Evolutionary conservation across 2,888 invertebrate genomes (phyloP).

Genomic region (Reticulitermes lucifugus): DNA sequence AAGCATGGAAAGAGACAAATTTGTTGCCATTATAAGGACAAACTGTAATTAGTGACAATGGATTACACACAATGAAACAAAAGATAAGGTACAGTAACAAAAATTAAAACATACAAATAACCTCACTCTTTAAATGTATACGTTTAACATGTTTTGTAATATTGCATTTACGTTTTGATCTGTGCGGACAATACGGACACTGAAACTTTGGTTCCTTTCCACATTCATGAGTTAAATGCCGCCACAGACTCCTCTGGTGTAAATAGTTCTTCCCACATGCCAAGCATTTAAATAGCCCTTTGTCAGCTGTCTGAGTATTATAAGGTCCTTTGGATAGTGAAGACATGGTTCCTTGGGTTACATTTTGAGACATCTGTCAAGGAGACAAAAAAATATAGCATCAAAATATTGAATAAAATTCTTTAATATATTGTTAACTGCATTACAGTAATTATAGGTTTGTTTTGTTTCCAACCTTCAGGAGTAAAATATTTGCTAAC

Average conservation of each 20-base stretch:
- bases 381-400: not conserved
- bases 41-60: too few species aligned
- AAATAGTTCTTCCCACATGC: conserved; percentile 52
- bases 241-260: conserved; percentile 50
- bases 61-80: too few species aligned
- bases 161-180: conserved; percentile 55
- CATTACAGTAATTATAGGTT: too few species aligned
- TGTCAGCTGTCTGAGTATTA: not conserved
- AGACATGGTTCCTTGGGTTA: not conserved
- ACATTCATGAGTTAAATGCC: conserved; percentile 56
- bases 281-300: not conserved
- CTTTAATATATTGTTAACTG: too few species aligned
- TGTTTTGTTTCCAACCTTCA: too few species aligned
- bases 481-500: too few species aligned
- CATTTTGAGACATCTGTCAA: not conserved
- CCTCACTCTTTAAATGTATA: conserved; percentile 9
- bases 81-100: too few species aligned
- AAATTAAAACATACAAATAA: not conserved
- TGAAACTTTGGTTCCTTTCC: conserved; percentile 57
- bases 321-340: too few species aligned
- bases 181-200: conserved; percentile 57
- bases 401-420: not conserved
- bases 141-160: conserved; percentile 54
- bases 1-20: too few species aligned
- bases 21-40: too few species aligned